Evolutionary conservation across 2,888 invertebrate species (phyloP).

Genomic region (Globia sparganii): DNA sequence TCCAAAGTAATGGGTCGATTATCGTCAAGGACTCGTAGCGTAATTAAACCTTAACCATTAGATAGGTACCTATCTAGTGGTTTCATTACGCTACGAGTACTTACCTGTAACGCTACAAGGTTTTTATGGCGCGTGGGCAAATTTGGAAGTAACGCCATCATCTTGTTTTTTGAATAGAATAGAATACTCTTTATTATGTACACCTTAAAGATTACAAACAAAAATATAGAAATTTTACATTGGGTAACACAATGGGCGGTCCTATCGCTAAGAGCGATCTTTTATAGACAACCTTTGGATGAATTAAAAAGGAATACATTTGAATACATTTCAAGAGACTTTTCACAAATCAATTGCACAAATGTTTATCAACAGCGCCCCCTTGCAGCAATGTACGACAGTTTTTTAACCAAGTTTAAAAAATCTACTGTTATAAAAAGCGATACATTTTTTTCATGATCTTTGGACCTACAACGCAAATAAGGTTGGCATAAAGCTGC

Average conservation of each 20-base stretch:
- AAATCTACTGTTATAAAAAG: no score
- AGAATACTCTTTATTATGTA: no score
- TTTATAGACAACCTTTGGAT: no score
- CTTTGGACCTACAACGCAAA: no score
- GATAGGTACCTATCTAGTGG: no score
- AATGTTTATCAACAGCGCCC: background rate
- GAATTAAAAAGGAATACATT: no score
- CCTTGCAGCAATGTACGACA: background rate
- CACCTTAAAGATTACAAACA: no score
- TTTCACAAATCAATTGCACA: background rate
- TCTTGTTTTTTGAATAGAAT: background rate
- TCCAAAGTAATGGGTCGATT: background rate
- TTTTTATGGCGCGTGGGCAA: background rate
- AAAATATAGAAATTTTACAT: no score
- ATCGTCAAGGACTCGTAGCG: background rate
- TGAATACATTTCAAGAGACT: background rate
- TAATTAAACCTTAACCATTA: background rate
- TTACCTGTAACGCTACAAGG: background rate
- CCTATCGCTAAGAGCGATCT: no score
- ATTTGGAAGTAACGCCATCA: background rate
- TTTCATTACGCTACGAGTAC: no score
- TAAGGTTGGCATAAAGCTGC: no score
- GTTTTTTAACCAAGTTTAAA: background rate
- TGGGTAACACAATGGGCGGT: no score
- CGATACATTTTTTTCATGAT: background rate